Conservation (phyloP, 2,113 vertebrate genomes). For the Mirza zaza region DNA sequence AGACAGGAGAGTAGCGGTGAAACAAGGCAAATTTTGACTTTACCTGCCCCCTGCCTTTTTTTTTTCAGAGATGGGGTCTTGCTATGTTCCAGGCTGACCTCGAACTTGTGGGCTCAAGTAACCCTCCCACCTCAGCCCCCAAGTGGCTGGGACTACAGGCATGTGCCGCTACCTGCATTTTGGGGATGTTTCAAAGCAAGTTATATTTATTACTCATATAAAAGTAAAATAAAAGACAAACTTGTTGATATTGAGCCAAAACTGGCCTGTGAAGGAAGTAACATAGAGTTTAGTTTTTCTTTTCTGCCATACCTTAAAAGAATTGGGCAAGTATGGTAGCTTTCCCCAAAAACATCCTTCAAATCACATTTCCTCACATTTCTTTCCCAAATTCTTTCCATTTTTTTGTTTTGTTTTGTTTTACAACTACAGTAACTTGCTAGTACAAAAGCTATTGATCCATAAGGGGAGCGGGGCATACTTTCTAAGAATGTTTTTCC, state of each 20-base stretch:
- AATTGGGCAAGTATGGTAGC: not conserved
- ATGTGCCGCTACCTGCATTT: not conserved
- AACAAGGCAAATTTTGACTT: not conserved
- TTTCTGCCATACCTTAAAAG: not conserved
- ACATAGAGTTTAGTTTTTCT: not conserved
- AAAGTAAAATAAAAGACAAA: not conserved
- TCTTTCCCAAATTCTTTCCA: not conserved
- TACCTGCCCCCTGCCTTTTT: not conserved
- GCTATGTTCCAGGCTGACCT: too few species aligned
- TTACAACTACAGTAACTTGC: not conserved
- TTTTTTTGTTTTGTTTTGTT: not conserved
- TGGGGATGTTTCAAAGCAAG: not conserved
- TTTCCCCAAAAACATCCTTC: conserved; percentile 22
- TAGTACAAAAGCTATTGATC: not conserved
- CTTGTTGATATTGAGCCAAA: not conserved
- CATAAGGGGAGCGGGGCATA: not conserved
- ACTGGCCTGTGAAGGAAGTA: not conserved
- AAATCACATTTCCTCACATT: not conserved
- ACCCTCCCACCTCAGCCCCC: too few species aligned
- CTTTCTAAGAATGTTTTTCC: conserved; percentile 25
- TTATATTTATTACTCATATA: not conserved
- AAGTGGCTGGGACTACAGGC: too few species aligned
- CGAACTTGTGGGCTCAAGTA: too few species aligned
- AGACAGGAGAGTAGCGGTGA: not conserved
- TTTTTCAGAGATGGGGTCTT: too few species aligned